Evolutionary conservation across 92 coral and sea anemone genomes (phyloP), one percentile per base, ranked within the genome.

Genomic region (Zoanthus gigantus): DNA sequence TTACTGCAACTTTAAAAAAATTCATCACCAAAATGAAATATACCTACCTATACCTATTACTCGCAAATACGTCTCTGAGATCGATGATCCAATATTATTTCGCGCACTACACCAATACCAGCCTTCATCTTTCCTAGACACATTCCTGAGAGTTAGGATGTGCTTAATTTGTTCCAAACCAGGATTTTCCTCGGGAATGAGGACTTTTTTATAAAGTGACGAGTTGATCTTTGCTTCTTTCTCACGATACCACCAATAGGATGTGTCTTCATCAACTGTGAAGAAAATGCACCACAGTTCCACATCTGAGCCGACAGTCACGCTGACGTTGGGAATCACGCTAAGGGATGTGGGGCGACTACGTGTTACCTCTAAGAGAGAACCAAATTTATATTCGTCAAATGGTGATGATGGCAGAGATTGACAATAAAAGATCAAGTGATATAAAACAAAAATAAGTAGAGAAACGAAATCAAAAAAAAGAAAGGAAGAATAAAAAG

Each of bases 181-280:
- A 30, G 12, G 0, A 32, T 0, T 2, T 77, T 77, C 82, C 52
- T 6, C 31, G 0, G 47, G 4, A 30, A 4, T 2, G 67, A 76
- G 81, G 11, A 14, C 29, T 29, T 32, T 46, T 6, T 53, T 34
- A 77, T 77, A 77, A 5, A 53, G 29, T 4, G 68, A 52, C 7
- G 67, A 12, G 82, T 77, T 54, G 6, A 77, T 77, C 14, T 13
- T 54, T 30, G 23, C 67, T 10, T 54, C 63, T 29, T 17, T 44
- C 7, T 42, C 82, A 23, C n/a, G 61, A 58, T 28, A 77, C 82
- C 82, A 77, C 11, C 45, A 54, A 11, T 77, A 77, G n/a, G 14
- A 52, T 17, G 82, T 77, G 30, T 77, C 66, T 31, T 77, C 67
- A 32, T 77, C 68, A 15, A 77, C 48, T 10, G 82, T 77, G 53